Conservation (phyloP, 1,140 invertebrate species). For the Neodiprion lecontei region DNA sequence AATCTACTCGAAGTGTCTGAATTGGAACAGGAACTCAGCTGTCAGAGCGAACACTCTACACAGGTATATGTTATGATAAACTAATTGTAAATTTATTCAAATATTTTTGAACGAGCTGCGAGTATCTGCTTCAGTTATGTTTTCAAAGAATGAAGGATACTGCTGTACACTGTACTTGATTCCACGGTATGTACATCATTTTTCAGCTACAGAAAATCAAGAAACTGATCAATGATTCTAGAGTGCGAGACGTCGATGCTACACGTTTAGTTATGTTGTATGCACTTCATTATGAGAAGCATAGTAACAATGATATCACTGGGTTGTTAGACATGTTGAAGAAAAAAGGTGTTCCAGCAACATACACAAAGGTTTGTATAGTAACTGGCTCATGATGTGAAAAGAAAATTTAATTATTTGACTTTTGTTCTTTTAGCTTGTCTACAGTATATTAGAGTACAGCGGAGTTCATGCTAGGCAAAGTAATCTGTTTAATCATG, state of each 20-base stretch:
- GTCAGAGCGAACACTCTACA: constrained; percentile 89
- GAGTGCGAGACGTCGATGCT: constrained; percentile 82
- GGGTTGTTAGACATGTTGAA: constrained; percentile 77
- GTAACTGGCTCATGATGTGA: neutral
- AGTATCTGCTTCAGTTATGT: neutral
- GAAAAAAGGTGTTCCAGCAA: constrained; percentile 69
- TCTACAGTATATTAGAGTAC: constrained; percentile 80
- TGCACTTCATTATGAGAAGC: constrained; percentile 89
- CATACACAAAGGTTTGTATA: constrained; percentile 59
- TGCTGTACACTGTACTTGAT: neutral
- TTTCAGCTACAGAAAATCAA: constrained; percentile 70
- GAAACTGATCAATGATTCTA: constrained; percentile 72
- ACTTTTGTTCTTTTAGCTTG: constrained; percentile 62
- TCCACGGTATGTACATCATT: constrained; percentile 29
- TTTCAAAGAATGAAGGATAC: neutral
- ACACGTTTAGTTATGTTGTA: constrained; percentile 91
- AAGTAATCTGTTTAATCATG: constrained; percentile 84
- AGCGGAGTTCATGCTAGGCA: constrained; percentile 79
- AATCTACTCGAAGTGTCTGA: constrained; percentile 93
- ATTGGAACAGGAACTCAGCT: constrained; percentile 94
- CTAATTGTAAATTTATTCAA: neutral
- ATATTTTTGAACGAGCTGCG: neutral
- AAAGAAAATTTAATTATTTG: too few species aligned
- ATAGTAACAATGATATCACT: constrained; percentile 84
- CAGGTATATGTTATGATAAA: constrained; percentile 71